phyloP scores from a whole-genome alignment of 2,888 invertebrate species.

The Phengaris arion region DNA sequence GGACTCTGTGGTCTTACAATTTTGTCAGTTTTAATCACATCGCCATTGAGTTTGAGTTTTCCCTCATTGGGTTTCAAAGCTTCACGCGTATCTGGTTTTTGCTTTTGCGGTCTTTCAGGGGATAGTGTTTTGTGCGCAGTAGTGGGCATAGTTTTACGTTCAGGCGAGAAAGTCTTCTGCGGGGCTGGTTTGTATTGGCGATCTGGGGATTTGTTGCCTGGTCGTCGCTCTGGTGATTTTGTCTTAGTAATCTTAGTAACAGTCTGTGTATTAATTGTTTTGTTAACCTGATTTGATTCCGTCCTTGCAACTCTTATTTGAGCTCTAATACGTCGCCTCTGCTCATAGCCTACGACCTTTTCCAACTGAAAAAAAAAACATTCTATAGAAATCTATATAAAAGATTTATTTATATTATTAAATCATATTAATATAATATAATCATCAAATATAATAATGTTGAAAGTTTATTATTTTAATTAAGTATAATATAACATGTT shows the following conservation, averaged over 20 bases:
- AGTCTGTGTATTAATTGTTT: conserved; percentile 49
- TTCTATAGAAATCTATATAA: no score
- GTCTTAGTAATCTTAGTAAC: conserved; percentile 45
- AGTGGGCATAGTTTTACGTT: conserved; percentile 44
- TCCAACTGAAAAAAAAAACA: conserved; percentile 79
- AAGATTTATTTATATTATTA: no score
- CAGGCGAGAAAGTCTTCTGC: conserved; percentile 46
- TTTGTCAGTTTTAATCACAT: conserved; percentile 46
- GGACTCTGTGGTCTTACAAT: conserved; percentile 55
- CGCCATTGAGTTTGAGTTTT: conserved; percentile 51
- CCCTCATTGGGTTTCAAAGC: conserved; percentile 44
- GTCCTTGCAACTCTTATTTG: conserved; percentile 87
- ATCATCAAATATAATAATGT: background rate
- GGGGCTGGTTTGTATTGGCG: conserved; percentile 37
- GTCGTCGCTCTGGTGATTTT: conserved; percentile 44
- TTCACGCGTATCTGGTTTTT: conserved; percentile 34
- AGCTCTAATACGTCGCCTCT: conserved; percentile 86
- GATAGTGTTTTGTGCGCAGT: conserved; percentile 47
- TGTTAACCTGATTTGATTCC: conserved; percentile 55
- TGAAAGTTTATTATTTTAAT: conserved; percentile 36
- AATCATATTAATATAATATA: no score
- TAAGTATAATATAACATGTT: conserved; percentile 36
- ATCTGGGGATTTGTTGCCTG: conserved; percentile 48
- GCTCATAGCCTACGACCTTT: conserved; percentile 87
- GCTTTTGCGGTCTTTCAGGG: conserved; percentile 46